Conservation (phyloP, 2,113 vertebrate species). For the Prolemur simus region DNA sequence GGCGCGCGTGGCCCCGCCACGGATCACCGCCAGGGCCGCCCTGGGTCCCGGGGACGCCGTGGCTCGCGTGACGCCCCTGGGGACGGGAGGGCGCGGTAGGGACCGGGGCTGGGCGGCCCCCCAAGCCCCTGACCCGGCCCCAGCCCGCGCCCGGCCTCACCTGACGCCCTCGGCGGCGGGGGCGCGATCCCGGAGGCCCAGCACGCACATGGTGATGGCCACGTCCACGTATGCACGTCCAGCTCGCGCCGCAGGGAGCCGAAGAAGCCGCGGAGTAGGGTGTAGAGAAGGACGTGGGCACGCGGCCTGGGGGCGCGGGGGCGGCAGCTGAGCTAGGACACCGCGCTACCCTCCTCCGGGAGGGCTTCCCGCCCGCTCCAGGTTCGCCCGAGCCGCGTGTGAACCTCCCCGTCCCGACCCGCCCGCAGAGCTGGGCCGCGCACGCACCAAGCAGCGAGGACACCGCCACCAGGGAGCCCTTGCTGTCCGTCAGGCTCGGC, state of each 20-base stretch:
- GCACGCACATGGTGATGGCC: constrained; percentile 87
- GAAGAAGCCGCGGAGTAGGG: constrained; percentile 91
- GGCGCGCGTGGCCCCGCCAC: constrained; percentile 79
- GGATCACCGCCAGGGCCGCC: constrained; percentile 87
- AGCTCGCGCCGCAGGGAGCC: constrained; percentile 87
- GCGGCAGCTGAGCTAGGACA: not conserved
- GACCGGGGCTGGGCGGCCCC: not conserved
- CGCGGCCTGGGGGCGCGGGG: constrained; percentile 81
- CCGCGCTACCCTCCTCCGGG: not conserved
- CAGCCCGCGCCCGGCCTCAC: constrained; percentile 61
- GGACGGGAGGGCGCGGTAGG: not conserved
- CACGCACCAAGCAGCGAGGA: constrained; percentile 90
- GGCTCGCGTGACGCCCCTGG: constrained; percentile 19
- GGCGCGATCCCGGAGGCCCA: constrained; percentile 89
- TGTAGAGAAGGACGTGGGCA: constrained; percentile 83
- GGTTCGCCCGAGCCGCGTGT: not conserved
- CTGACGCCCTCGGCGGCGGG: constrained; percentile 84
- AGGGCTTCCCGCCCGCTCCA: not conserved
- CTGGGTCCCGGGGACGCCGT: constrained; percentile 81
- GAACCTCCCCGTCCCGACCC: not conserved
- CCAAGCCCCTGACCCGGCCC: rapidly evolving
- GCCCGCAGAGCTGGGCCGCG: not conserved
- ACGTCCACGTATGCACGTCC: constrained; percentile 86
- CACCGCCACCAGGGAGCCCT: constrained; percentile 88
- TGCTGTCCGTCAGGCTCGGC: constrained; percentile 85